Conservation (phyloP, 2,888 invertebrate species). For the Taphrorychus bicolor region DNA sequence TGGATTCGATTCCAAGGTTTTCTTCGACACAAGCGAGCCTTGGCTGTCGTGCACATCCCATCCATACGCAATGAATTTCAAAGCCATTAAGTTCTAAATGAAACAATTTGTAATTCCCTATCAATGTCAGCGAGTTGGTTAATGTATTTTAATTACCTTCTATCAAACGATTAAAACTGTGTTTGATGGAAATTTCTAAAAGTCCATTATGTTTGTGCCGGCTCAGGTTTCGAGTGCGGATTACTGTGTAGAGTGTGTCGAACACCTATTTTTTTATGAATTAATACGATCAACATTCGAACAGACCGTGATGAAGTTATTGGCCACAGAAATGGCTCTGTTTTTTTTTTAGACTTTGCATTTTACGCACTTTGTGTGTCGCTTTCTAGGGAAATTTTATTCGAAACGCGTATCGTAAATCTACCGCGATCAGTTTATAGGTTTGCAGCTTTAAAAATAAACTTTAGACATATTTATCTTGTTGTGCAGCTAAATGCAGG, state of each 20-base stretch:
- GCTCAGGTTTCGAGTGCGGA: not conserved
- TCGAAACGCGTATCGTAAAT: constrained; percentile 24
- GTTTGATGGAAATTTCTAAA: constrained; percentile 2
- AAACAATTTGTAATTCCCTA: constrained; percentile 16
- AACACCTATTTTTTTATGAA: not conserved
- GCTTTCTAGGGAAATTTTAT: constrained; percentile 1
- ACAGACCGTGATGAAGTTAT: not conserved
- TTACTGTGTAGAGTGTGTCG: not conserved
- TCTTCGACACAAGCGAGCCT: not conserved
- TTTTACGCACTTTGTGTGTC: not conserved
- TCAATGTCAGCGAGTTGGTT: constrained; percentile 14
- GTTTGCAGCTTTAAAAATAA: constrained; percentile 18
- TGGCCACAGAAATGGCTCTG: too few species aligned
- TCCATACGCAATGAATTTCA: constrained; percentile 3
- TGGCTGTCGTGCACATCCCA: not conserved
- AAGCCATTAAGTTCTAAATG: constrained; percentile 8
- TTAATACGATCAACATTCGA: not conserved
- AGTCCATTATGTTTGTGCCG: not conserved
- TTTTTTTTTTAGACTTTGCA: not conserved
- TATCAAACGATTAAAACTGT: not conserved
- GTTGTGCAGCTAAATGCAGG: constrained; percentile 14
- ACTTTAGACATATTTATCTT: constrained; percentile 19
- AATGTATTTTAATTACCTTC: constrained; percentile 21
- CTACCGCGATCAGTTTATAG: constrained; percentile 23
- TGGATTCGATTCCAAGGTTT: not conserved